Conservation (phyloP, 2,113 vertebrate genomes). For the Vicugna pacos region DNA sequence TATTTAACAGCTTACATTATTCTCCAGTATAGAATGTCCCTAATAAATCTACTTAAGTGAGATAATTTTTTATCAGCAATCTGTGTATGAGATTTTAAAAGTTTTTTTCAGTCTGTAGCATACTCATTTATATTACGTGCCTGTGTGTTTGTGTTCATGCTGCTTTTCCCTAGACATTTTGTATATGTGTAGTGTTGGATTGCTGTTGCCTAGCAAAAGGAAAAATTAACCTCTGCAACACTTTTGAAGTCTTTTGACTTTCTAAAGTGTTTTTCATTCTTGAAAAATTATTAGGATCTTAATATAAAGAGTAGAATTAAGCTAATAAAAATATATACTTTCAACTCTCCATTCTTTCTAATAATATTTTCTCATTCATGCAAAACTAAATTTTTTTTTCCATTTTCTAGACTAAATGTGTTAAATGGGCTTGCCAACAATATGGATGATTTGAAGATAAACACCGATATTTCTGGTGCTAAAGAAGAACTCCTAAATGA, state of each 20-base stretch:
- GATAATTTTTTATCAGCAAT: constrained; percentile 38
- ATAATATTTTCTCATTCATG: constrained; percentile 56
- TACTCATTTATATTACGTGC: background rate
- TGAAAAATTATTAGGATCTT: constrained; percentile 18
- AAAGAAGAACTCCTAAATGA: constrained; percentile 91
- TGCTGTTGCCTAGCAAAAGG: constrained; percentile 1
- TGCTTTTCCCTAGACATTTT: constrained; percentile 10
- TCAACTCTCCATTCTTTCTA: constrained; percentile 54
- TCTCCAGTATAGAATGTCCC: background rate
- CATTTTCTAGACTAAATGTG: constrained; percentile 88
- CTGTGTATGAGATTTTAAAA: background rate
- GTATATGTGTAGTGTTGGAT: background rate
- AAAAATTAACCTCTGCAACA: constrained; percentile 52
- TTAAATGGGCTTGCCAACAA: constrained; percentile 89
- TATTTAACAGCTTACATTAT: background rate
- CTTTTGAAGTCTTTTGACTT: constrained; percentile 51
- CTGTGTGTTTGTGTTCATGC: background rate
- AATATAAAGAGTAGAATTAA: constrained; percentile 55
- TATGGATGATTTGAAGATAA: constrained; percentile 92
- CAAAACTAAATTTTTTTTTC: constrained; percentile 83
- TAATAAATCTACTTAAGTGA: background rate
- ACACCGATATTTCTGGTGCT: constrained; percentile 90
- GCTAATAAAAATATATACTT: constrained; percentile 52
- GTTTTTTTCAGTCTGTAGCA: background rate
- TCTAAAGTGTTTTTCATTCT: constrained; percentile 37